phyloP scores from a whole-genome alignment of 2,888 invertebrate species.

The Gandaritis pyraliata region DNA sequence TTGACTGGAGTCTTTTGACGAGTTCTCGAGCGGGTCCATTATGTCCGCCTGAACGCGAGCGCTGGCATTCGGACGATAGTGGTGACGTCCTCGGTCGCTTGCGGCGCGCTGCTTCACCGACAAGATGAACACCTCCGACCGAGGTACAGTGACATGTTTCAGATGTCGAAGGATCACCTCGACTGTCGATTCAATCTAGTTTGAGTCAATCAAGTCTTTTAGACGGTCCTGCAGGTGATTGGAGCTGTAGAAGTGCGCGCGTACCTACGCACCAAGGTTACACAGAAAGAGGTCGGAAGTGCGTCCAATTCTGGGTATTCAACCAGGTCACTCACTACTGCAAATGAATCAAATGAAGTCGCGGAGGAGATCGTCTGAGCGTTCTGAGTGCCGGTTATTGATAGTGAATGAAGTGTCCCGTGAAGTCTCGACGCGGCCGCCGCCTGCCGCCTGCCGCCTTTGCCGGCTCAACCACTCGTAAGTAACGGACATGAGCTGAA shows the following conservation, averaged over 20 bases:
- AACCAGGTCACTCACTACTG: slow-evolving; percentile 65
- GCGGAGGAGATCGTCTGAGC: slow-evolving; percentile 60
- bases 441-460: slow-evolving; percentile 20
- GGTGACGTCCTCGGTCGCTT: slow-evolving; percentile 79
- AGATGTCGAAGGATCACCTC: slow-evolving; percentile 49
- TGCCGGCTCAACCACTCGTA: slow-evolving; percentile 30
- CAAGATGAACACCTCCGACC: slow-evolving; percentile 79
- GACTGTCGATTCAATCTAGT: slow-evolving; percentile 44
- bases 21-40: slow-evolving; percentile 79
- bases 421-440: slow-evolving; percentile 40
- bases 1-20: slow-evolving; percentile 81
- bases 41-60: slow-evolving; percentile 76
- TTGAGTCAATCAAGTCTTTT: no score
- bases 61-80: slow-evolving; percentile 79
- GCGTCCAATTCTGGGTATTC: slow-evolving; percentile 69
- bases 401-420: slow-evolving; percentile 66
- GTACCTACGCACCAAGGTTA: slow-evolving; percentile 62
- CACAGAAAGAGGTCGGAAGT: slow-evolving; percentile 71
- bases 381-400: slow-evolving; percentile 59
- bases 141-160: slow-evolving; percentile 68
- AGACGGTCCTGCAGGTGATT: slow-evolving; percentile 41
- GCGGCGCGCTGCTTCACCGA: slow-evolving; percentile 66
- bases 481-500: slow-evolving; percentile 42
- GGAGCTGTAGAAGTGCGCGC: slow-evolving; percentile 52
- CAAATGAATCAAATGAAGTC: slow-evolving; percentile 62